Conservation (phyloP, 2,888 invertebrate genomes). For the Catocala sponsa region DNA sequence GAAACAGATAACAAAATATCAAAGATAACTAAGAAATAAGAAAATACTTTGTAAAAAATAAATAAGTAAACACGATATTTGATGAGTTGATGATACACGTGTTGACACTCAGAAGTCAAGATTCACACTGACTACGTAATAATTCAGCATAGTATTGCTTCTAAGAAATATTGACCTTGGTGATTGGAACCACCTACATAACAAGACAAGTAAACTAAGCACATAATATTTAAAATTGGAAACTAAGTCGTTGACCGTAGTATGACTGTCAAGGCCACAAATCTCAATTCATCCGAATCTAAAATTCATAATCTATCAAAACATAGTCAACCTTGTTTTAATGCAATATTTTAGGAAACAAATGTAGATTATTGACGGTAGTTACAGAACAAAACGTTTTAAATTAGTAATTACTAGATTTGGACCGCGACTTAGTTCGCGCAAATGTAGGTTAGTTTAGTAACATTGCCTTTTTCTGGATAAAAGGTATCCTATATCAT, state of each 20-base stretch:
- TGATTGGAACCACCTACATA: slow-evolving; percentile 77
- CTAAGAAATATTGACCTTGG: slow-evolving; percentile 67
- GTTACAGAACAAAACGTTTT: no score
- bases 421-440: no score
- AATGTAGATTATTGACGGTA: no score
- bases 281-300: slow-evolving; percentile 20
- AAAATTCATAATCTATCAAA: neutral
- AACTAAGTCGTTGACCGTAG: slow-evolving; percentile 66
- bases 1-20: neutral
- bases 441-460: no score
- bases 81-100: slow-evolving; percentile 18
- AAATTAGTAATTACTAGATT: no score
- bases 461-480: no score
- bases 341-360: no score
- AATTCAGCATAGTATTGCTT: slow-evolving; percentile 28
- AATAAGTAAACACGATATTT: neutral
- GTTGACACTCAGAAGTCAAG: slow-evolving; percentile 40
- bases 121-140: slow-evolving; percentile 54
- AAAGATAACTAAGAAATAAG: slow-evolving; percentile 5
- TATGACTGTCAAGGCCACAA: slow-evolving; percentile 65
- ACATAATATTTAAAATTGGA: slow-evolving; percentile 56
- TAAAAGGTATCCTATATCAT: no score
- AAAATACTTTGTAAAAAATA: neutral
- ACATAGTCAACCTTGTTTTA: no score
- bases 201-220: slow-evolving; percentile 62